Evolutionary conservation across 2,797 vertebrate genomes (phyloP).

Genomic region (Bovichtus variegatus): DNA sequence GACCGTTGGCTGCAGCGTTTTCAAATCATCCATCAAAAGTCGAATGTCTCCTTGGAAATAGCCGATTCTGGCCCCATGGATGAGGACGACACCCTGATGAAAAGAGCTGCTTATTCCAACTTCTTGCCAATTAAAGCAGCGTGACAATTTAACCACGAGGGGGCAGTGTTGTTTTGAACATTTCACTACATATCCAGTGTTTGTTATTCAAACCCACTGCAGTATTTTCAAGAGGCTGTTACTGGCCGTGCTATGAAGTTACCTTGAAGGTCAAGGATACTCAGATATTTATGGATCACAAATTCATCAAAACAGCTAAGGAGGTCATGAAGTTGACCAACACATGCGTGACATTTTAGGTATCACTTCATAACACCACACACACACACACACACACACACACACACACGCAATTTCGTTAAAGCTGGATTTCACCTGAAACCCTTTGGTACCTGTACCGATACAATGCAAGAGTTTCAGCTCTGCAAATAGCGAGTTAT

Average conservation of each 20-base stretch:
- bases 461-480: no score
- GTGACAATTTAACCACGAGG: constrained; percentile 26
- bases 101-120: constrained; percentile 1
- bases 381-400: no score
- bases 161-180: constrained; percentile 8
- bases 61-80: constrained; percentile 95
- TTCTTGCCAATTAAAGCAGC: background rate
- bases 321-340: background rate
- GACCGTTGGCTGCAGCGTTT: constrained; percentile 92
- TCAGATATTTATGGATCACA: background rate
- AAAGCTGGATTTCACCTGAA: no score
- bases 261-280: background rate
- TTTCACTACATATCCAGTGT: background rate
- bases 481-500: no score
- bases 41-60: constrained; percentile 98
- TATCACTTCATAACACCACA: background rate
- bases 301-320: background rate
- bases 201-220: background rate
- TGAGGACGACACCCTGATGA: constrained; percentile 89
- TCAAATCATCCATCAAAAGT: constrained; percentile 96
- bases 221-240: background rate
- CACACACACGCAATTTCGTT: no score
- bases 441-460: no score
- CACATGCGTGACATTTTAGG: background rate
- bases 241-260: background rate